These are phyloP conservation scores for Aphodius sticticus DNA, from an alignment of 2,888 invertebrate species.

Conservation along the genomic window DNA sequence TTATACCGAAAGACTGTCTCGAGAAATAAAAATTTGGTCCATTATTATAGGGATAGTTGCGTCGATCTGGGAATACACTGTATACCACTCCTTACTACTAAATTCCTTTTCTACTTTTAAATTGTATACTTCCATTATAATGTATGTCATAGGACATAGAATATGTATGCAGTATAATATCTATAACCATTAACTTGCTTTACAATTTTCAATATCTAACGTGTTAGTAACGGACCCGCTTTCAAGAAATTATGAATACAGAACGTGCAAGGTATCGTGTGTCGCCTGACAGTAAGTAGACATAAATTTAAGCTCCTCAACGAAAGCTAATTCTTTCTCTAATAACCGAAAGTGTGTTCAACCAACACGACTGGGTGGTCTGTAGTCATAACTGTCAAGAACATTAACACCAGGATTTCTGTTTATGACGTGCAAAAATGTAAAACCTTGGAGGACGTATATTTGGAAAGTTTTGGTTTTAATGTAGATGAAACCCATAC, in stretches of 20 bases:
- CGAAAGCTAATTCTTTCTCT: neutral
- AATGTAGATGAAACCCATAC: too few relatives aligned
- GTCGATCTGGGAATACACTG: too few relatives aligned
- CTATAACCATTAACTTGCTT: neutral
- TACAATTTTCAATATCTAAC: neutral
- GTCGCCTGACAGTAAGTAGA: neutral
- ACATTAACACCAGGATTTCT: neutral
- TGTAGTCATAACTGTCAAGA: neutral
- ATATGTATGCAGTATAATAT: neutral
- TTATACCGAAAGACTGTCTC: too few relatives aligned
- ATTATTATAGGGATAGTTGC: too few relatives aligned
- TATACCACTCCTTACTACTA: too few relatives aligned
- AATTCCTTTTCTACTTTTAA: too few relatives aligned
- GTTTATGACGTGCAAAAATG: neutral
- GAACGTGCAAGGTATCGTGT: neutral
- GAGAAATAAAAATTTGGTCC: too few relatives aligned
- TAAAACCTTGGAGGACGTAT: neutral
- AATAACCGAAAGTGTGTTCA: neutral
- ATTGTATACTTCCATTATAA: too few relatives aligned
- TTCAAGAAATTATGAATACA: neutral
- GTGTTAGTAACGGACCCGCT: neutral
- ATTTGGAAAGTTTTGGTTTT: too few relatives aligned
- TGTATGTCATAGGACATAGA: too few relatives aligned
- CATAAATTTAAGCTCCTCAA: slow-evolving; percentile 4
- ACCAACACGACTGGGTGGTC: neutral